Conservation (phyloP, 1,140 invertebrate species). For the Theocolax elegans region DNA sequence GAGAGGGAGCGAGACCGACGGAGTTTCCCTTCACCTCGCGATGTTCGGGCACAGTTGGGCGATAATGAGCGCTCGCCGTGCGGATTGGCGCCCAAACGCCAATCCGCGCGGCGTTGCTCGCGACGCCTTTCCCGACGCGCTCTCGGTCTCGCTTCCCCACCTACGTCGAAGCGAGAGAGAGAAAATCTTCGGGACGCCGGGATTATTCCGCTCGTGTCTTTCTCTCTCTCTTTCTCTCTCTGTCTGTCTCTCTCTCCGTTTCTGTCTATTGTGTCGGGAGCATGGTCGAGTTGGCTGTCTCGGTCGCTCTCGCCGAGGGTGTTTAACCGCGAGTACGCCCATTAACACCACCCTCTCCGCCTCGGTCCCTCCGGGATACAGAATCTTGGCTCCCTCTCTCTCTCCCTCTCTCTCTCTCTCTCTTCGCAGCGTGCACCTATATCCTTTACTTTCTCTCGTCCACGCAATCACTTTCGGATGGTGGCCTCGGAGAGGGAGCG, state of each 20-base stretch:
- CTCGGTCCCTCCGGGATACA: neutral
- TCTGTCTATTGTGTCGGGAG: neutral
- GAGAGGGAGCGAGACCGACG: neutral
- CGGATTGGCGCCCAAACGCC: constrained; percentile 65
- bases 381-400: neutral
- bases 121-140: constrained; percentile 60
- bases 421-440: neutral
- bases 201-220: constrained; percentile 17
- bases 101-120: constrained; percentile 63
- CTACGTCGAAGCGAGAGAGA: constrained; percentile 21
- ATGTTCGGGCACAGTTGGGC: constrained; percentile 48
- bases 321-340: constrained; percentile 68
- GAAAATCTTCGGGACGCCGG: constrained; percentile 21
- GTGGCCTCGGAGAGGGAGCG: neutral
- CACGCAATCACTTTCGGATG: constrained; percentile 10
- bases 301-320: constrained; percentile 52
- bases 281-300: constrained; percentile 22
- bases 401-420: neutral
- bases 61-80: constrained; percentile 65
- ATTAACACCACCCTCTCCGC: constrained; percentile 39
- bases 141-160: constrained; percentile 23
- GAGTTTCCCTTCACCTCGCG: too few species aligned
- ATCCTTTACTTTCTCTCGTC: constrained; percentile 3
- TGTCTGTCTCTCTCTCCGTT: constrained; percentile 19
- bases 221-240: constrained; percentile 35